These are phyloP conservation scores for Diceros bicornis DNA, from an alignment of 2,797 vertebrate genomes.

Conservation along the genomic window DNA sequence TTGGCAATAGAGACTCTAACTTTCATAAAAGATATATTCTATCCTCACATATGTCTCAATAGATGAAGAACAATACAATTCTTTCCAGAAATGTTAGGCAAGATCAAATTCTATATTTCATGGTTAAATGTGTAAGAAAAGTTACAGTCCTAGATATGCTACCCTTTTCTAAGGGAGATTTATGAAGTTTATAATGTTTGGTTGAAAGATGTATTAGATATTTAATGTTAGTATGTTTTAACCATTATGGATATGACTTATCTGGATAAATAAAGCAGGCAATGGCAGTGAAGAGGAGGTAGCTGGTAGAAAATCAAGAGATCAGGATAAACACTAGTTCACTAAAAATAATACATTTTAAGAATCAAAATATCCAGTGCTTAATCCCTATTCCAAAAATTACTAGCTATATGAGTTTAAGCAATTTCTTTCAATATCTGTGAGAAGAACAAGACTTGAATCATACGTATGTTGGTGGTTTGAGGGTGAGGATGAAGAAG, in stretches of 20 bases:
- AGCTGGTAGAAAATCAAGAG: not conserved
- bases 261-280: not conserved
- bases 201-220: not conserved
- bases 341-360: not conserved
- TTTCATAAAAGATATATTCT: not conserved
- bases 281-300: not conserved
- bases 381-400: not conserved
- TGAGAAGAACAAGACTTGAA: not conserved
- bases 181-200: not conserved
- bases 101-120: not conserved
- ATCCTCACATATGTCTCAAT: not conserved
- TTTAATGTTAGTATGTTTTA: not conserved
- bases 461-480: not conserved
- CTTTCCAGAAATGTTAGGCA: not conserved
- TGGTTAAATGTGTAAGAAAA: not conserved
- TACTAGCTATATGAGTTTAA: not conserved
- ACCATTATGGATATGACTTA: not conserved
- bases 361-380: not conserved
- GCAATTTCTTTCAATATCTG: not conserved
- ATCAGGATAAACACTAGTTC: not conserved
- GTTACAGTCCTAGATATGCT: not conserved
- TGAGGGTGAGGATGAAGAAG: not conserved
- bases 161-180: not conserved
- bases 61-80: not conserved
- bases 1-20: not conserved